These are phyloP conservation scores for Serinus canaria DNA, from an alignment of 2,113 vertebrate genomes.

Conservation along the genomic window DNA sequence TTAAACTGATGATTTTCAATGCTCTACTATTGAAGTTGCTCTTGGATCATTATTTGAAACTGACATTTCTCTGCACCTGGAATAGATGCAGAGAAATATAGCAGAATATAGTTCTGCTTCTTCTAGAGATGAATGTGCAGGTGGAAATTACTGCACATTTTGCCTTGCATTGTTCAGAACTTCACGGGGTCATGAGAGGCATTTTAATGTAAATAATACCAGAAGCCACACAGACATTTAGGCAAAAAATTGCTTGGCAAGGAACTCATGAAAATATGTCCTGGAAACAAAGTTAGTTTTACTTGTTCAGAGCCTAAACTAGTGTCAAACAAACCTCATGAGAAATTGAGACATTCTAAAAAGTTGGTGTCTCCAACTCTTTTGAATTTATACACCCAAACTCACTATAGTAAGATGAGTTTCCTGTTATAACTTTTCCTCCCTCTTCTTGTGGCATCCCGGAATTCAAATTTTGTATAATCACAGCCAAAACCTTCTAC, in stretches of 20 bases:
- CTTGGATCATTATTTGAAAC: background rate
- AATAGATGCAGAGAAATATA: too few species aligned
- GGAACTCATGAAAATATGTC: background rate
- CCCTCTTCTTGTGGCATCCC: background rate
- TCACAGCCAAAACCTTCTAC: background rate
- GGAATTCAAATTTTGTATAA: background rate
- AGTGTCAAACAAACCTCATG: background rate
- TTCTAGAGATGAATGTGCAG: background rate
- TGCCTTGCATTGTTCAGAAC: background rate
- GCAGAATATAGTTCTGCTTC: fast-evolving
- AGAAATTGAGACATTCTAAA: background rate
- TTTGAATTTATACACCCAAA: fast-evolving
- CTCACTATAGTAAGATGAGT: background rate
- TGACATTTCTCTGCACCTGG: background rate
- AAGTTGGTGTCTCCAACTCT: background rate
- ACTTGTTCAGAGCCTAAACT: background rate
- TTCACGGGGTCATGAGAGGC: fast-evolving
- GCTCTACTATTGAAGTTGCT: background rate
- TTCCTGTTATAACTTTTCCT: background rate
- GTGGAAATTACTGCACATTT: background rate
- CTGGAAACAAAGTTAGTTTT: background rate
- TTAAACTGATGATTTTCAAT: background rate
- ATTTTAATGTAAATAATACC: background rate
- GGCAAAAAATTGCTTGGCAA: background rate
- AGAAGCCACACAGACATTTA: background rate